Evolutionary conservation across 2,797 vertebrate species (phyloP).

Genomic region (Atherinosoma microstoma): DNA sequence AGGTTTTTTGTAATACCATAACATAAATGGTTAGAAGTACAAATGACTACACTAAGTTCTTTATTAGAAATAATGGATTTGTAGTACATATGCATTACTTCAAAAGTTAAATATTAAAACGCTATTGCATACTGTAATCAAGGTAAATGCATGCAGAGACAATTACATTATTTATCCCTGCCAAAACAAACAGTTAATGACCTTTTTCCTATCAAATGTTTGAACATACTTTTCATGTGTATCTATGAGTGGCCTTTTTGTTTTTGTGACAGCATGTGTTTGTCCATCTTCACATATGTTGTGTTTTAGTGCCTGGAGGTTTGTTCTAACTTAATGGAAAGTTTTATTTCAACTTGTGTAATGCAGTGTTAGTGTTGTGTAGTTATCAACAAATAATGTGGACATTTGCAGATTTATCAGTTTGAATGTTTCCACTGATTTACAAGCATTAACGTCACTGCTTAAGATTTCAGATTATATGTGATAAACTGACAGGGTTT

Average conservation of each 20-base stretch:
- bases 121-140: neutral
- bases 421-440: neutral
- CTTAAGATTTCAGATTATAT: neutral
- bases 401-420: neutral
- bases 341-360: constrained; percentile 1
- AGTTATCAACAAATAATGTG: neutral
- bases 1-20: too few relatives aligned
- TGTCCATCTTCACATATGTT: neutral
- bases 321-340: constrained; percentile 14
- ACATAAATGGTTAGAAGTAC: too few relatives aligned
- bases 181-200: too few relatives aligned
- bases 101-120: too few relatives aligned
- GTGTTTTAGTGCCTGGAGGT: constrained; percentile 25
- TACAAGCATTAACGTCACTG: neutral
- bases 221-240: too few relatives aligned
- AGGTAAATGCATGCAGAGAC: too few relatives aligned
- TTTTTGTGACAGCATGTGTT: neutral
- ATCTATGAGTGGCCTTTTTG: neutral
- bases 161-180: too few relatives aligned
- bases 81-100: too few relatives aligned
- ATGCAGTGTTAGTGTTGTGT: neutral
- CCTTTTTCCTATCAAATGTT: too few relatives aligned
- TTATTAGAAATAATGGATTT: neutral
- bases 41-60: neutral
- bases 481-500: neutral